Evolutionary conservation across 2,888 invertebrate genomes (phyloP).

Genomic region (Odiellus spinosus): DNA sequence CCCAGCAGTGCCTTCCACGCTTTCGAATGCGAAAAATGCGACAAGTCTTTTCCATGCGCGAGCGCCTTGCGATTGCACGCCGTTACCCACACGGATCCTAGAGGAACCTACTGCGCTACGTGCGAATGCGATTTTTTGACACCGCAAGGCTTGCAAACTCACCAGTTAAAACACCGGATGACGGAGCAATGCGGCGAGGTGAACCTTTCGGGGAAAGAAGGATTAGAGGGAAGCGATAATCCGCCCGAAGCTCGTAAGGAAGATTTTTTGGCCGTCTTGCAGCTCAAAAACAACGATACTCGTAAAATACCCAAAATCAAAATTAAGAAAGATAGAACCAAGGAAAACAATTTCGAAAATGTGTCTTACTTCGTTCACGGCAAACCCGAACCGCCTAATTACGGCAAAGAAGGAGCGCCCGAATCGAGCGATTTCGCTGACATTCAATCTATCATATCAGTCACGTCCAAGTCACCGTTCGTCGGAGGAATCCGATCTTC

Average conservation of each 20-base stretch:
- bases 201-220: not conserved
- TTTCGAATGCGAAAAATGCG: slow-evolving; percentile 28
- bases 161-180: slow-evolving; percentile 17
- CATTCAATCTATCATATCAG: slow-evolving; percentile 63
- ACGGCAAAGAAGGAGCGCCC: slow-evolving; percentile 28
- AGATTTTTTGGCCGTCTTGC: slow-evolving; percentile 64
- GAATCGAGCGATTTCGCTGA: slow-evolving; percentile 51
- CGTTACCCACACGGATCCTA: slow-evolving; percentile 23
- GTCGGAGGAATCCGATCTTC: slow-evolving; percentile 21
- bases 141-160: slow-evolving; percentile 22
- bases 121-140: slow-evolving; percentile 47
- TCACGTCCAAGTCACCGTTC: slow-evolving; percentile 35
- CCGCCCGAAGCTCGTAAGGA: slow-evolving; percentile 29
- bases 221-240: not conserved
- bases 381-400: slow-evolving; percentile 8
- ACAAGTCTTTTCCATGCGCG: slow-evolving; percentile 29
- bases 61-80: slow-evolving; percentile 27
- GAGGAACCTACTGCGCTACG: slow-evolving; percentile 25
- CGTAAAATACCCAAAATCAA: slow-evolving; percentile 5
- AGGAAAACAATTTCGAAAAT: slow-evolving; percentile 20
- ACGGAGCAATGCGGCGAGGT: slow-evolving; percentile 10
- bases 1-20: slow-evolving; percentile 26
- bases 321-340: slow-evolving; percentile 6
- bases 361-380: slow-evolving; percentile 20
- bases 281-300: slow-evolving; percentile 26